Conservation (phyloP, 2,113 vertebrate genomes). For the Crotalus horridus region DNA sequence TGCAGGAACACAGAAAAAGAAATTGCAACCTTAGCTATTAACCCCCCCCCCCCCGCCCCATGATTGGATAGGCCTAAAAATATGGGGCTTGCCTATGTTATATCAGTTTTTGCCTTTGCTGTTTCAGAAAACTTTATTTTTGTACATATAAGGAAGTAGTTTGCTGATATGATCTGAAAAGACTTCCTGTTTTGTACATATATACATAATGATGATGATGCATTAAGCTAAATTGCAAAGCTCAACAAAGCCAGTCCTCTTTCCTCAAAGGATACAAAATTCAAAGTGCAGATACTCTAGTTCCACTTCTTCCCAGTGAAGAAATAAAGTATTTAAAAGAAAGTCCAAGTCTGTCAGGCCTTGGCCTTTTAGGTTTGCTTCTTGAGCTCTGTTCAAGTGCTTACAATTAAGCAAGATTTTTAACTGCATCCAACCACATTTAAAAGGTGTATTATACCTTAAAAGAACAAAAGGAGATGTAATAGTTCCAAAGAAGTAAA, state of each 20-base stretch:
- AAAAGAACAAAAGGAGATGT: not conserved
- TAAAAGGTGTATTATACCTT: not conserved
- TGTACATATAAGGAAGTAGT: slow-evolving; percentile 76
- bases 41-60: not conserved
- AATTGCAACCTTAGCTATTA: slow-evolving; percentile 18
- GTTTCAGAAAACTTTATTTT: slow-evolving; percentile 59
- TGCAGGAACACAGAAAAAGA: not conserved
- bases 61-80: slow-evolving; percentile 16
- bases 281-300: slow-evolving; percentile 5
- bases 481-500: not conserved
- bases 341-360: accelerated
- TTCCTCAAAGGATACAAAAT: not conserved
- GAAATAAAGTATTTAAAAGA: accelerated
- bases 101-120: slow-evolving; percentile 43
- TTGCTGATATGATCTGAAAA: slow-evolving; percentile 63
- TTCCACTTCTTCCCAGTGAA: not conserved
- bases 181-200: slow-evolving; percentile 71
- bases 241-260: slow-evolving; percentile 16
- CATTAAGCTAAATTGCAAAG: not conserved
- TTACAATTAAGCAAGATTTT: not conserved
- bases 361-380: not conserved
- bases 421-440: not conserved
- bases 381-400: not conserved
- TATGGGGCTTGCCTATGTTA: slow-evolving; percentile 26
- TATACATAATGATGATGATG: slow-evolving; percentile 60